phyloP scores from a whole-genome alignment of 2,113 vertebrate genomes.

The Microcebus jonahi region DNA sequence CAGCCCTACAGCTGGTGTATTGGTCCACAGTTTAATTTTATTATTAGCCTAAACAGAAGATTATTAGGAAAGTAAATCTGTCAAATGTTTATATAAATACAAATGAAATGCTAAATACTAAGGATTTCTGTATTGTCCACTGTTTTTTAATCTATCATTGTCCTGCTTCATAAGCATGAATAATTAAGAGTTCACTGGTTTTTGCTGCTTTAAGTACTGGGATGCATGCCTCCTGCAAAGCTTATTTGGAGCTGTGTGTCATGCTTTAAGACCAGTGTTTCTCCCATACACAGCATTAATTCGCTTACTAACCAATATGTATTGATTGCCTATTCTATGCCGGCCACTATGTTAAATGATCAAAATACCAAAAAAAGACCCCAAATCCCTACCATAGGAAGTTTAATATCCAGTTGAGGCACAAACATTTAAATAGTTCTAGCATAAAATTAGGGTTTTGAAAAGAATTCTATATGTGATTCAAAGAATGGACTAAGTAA shows the following conservation, averaged over 20 bases:
- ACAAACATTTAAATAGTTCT: not conserved
- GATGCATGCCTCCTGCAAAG: not conserved
- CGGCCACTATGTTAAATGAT: not conserved
- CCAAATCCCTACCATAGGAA: not conserved
- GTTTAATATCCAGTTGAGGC: not conserved
- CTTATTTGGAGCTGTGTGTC: not conserved
- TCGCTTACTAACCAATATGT: not conserved
- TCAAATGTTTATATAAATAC: not conserved
- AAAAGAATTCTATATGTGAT: not conserved
- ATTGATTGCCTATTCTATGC: not conserved
- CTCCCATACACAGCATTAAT: not conserved
- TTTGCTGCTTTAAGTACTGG: not conserved
- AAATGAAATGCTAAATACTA: not conserved
- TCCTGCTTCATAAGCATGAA: not conserved
- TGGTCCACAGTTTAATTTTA: slow-evolving; percentile 38
- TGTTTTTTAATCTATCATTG: not conserved
- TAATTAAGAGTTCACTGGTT: not conserved
- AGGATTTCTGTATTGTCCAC: not conserved
- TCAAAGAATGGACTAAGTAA: not conserved
- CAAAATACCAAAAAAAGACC: not conserved
- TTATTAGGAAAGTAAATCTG: slow-evolving; percentile 40
- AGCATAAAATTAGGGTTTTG: not conserved
- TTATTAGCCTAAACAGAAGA: slow-evolving; percentile 44
- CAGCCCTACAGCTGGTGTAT: not conserved
- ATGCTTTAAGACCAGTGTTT: not conserved